Percentiles rank a stretch among this genome's conserved stretches.
These are phyloP conservation scores for Harpegnathos saltator DNA, from an alignment of 1,140 invertebrate genomes.

Conservation along the genomic window DNA sequence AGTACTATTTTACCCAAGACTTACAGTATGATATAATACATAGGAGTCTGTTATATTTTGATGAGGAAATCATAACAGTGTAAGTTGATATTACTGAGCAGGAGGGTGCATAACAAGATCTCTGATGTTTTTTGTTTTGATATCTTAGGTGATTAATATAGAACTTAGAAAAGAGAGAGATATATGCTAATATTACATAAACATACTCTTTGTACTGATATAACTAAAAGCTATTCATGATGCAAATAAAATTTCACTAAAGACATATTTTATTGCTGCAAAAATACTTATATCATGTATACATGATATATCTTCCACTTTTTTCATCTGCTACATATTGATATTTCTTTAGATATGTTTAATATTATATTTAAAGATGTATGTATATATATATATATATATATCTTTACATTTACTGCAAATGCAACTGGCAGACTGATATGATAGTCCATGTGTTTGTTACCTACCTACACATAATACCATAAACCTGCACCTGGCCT, in stretches of 20 bases:
- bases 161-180: not conserved
- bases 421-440: constrained; percentile 26
- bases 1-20: no score
- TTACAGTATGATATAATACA: no score
- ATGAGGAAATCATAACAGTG: constrained; percentile 11
- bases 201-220: not conserved
- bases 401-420: constrained; percentile 41
- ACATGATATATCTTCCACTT: not conserved
- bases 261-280: not conserved
- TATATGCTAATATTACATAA: constrained; percentile 1
- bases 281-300: not conserved
- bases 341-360: not conserved
- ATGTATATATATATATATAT: no score
- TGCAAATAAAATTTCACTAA: not conserved
- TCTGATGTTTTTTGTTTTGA: constrained; percentile 27
- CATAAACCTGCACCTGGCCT: constrained; percentile 78
- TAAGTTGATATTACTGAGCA: constrained; percentile 9
- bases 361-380: constrained; percentile 30
- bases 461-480: constrained; percentile 39
- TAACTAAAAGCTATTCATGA: not conserved
- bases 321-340: constrained; percentile 5
- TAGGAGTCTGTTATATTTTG: not conserved
- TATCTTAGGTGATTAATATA: constrained; percentile 13
- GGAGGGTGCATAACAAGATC: constrained; percentile 37
- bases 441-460: constrained; percentile 1